A percentile compares a stretch with the other conserved stretches of the same genome.
Conservation (phyloP, 2,888 invertebrate species). For the Epistrophe eligans region DNA sequence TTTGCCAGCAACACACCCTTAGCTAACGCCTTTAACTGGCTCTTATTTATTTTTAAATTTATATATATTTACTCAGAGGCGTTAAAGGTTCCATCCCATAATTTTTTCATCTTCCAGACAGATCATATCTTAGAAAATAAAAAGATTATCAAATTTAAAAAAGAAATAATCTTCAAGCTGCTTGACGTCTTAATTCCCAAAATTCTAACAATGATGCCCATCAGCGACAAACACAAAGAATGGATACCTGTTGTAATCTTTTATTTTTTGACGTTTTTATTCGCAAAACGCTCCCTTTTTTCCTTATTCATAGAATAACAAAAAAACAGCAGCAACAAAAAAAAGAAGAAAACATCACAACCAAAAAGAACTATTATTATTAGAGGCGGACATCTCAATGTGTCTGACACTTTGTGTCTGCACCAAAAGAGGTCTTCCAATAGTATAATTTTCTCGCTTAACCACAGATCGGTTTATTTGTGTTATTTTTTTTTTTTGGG, state of each 20-base stretch:
- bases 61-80: too few relatives aligned
- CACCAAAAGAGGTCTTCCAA: slow-evolving; percentile 26
- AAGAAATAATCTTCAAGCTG: slow-evolving; percentile 48
- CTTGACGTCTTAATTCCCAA: slow-evolving; percentile 75
- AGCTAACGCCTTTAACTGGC: too few relatives aligned
- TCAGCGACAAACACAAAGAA: slow-evolving; percentile 23
- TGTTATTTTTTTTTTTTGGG: slow-evolving; percentile 10
- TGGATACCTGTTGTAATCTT: slow-evolving; percentile 49
- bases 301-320: slow-evolving; percentile 30
- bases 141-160: slow-evolving; percentile 49
- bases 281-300: slow-evolving; percentile 47
- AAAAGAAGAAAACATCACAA: slow-evolving; percentile 13
- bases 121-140: slow-evolving; percentile 44
- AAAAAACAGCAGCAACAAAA: not conserved
- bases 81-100: slow-evolving; percentile 60
- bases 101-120: slow-evolving; percentile 34
- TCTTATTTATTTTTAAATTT: too few relatives aligned
- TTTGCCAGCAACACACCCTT: too few relatives aligned
- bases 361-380: slow-evolving; percentile 63
- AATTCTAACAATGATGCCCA: slow-evolving; percentile 55
- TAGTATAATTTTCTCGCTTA: slow-evolving; percentile 44
- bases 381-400: slow-evolving; percentile 74
- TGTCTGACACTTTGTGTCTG: slow-evolving; percentile 70
- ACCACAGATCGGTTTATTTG: slow-evolving; percentile 49
- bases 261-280: slow-evolving; percentile 29